Percentiles rank a stretch among this genome's conserved stretches.
phyloP scores from a whole-genome alignment of 2,888 invertebrate species.

The Sturmia bella region DNA sequence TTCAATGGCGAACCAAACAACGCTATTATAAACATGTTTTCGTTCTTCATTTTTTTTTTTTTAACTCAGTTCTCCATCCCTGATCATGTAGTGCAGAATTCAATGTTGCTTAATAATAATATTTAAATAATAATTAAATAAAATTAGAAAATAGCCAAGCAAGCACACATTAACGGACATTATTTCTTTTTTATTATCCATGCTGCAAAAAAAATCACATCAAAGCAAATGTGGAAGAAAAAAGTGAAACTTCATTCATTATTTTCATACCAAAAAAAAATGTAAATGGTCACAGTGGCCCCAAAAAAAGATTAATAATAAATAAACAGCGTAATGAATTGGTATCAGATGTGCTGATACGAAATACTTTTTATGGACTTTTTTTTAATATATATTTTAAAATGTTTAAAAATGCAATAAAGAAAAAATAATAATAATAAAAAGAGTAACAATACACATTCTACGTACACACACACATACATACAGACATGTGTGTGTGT shows the following conservation, averaged over 20 bases:
- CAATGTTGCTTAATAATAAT: not conserved
- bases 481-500: too few relatives aligned
- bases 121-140: too few relatives aligned
- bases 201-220: not conserved
- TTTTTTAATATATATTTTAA: conserved; percentile 26
- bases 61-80: not conserved
- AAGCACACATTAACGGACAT: not conserved
- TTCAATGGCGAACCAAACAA: too few relatives aligned
- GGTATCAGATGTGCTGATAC: conserved; percentile 15
- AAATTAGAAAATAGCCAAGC: too few relatives aligned
- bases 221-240: conserved; percentile 18
- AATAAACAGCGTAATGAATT: conserved; percentile 38
- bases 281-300: not conserved
- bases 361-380: not conserved
- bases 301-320: conserved; percentile 9
- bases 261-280: conserved; percentile 14
- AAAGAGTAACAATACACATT: conserved; percentile 4
- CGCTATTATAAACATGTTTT: not conserved
- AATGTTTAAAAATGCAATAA: not conserved
- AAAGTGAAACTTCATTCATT: conserved; percentile 50
- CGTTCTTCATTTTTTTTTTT: too few relatives aligned
- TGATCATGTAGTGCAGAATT: not conserved
- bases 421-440: too few relatives aligned
- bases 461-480: not conserved
- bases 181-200: conserved; percentile 11